Base-by-base conservation (phyloP, 2,888 invertebrate species). In the Pyrrhosoma nymphula region DNA sequence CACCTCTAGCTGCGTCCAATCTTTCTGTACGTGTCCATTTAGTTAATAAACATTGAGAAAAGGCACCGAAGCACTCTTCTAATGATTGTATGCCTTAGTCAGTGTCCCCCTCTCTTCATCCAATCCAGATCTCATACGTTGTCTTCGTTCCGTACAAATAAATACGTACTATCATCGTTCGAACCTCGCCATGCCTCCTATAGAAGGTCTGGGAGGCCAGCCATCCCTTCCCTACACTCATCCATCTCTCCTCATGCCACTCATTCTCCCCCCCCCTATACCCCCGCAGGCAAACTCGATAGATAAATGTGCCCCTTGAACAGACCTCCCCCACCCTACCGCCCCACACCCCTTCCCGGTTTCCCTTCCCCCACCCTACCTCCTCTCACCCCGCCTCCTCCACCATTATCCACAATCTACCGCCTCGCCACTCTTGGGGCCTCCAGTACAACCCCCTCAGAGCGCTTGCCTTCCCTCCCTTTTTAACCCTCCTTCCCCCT, bases 361-460 rank as follows among this genome's bases (percentile, higher is more conserved):
- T n/a, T n/a, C n/a, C n/a, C n/a, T n/a, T n/a, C 47, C 47, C 8
- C 8, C 47, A 2, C 69, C 69, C 69, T 4, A 69, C 3, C 69
- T 69, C n/a, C 23, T 88, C 47, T 39, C 47, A 20, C 26, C 88
- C 47, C 8, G 88, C 56, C 56, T 89, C 89, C 55, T 3, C 35
- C 89, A 35, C 89, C 35, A 89, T 56, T 89, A 89, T 89, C 56
- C 89, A 89, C 56, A 89, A 47, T 56, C 55, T 89, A 4, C 56
- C 89, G 56, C 89, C 56, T 56, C 47, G n/a, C 26, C 56, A 88
- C 88, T 88, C 88, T 47, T 47, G n/a, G 39, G 47, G 35, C 16
- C 82, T 16, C n/a, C 35, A 16, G 82, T 82, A 82, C 47, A 47
- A 30, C 82, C 26, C 56, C 55, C n/a, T 16, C 14, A 0, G 20